These are phyloP conservation scores for Rhagonycha lutea DNA, from an alignment of 2,888 invertebrate species.

Conservation along the genomic window DNA sequence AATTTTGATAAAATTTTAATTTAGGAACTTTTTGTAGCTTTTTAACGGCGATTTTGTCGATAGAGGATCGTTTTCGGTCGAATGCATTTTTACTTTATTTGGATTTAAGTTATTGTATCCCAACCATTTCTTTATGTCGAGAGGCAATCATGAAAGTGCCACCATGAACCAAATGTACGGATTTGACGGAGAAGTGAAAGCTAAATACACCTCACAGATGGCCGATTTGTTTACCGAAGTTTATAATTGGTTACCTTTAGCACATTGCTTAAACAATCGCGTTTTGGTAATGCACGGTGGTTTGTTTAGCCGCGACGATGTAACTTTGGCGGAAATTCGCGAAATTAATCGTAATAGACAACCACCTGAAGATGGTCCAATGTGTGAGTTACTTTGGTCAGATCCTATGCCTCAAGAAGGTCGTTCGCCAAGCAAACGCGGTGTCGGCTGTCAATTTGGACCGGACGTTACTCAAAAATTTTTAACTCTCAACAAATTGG, in stretches of 20 bases:
- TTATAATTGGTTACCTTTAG: conserved; percentile 95
- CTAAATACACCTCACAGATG: conserved; percentile 95
- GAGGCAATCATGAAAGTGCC: conserved; percentile 98
- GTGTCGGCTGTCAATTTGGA: conserved; percentile 98
- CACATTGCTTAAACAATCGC: conserved; percentile 89
- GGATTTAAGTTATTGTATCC: conserved; percentile 96
- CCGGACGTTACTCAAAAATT: conserved; percentile 94
- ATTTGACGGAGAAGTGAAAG: conserved; percentile 96
- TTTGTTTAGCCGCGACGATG: conserved; percentile 89
- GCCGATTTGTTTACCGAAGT: conserved; percentile 97
- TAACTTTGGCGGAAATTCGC: conserved; percentile 91
- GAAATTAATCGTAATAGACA: conserved; percentile 91
- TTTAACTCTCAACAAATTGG: conserved; percentile 81
- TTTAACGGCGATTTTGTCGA: conserved; percentile 99
- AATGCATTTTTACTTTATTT: conserved; percentile 97
- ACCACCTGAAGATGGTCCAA: conserved; percentile 93
- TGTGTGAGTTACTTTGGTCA: conserved; percentile 99
- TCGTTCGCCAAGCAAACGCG: conserved; percentile 91
- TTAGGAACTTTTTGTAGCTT: conserved; percentile 57
- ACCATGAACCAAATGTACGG: conserved; percentile 99
- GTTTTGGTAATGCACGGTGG: conserved; percentile 96
- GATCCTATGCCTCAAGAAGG: conserved; percentile 93
- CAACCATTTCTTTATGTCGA: conserved; percentile 94
- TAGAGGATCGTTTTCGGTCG: conserved; percentile 98
- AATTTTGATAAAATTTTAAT: neutral